phyloP scores from a whole-genome alignment of 2,797 vertebrate species.

The Lagorchestes hirsutus region DNA sequence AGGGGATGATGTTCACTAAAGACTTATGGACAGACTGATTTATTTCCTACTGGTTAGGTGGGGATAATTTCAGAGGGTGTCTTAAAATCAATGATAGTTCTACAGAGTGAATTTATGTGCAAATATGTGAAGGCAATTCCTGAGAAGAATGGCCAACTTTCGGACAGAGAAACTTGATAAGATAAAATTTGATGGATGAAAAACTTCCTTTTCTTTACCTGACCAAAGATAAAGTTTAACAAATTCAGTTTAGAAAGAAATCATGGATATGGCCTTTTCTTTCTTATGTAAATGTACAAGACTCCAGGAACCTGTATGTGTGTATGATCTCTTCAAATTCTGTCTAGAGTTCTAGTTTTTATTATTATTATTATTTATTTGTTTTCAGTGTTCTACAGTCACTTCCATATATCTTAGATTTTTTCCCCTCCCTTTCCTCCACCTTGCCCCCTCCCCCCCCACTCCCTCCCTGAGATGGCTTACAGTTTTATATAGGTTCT shows the following conservation, averaged over 20 bases:
- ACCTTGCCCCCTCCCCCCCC: too few species aligned
- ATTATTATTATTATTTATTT: too few species aligned
- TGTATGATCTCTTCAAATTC: slow-evolving; percentile 52
- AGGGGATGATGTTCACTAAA: neutral
- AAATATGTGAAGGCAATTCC: slow-evolving; percentile 69
- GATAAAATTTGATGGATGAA: slow-evolving; percentile 68
- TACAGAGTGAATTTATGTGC: slow-evolving; percentile 61
- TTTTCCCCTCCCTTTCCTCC: too few species aligned
- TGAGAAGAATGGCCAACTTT: slow-evolving; percentile 56
- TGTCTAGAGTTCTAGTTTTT: slow-evolving; percentile 40
- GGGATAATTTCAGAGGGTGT: neutral
- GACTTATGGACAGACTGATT: neutral
- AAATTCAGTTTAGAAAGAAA: slow-evolving; percentile 44
- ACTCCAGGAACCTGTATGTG: slow-evolving; percentile 56
- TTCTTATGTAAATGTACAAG: slow-evolving; percentile 59
- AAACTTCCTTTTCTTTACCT: slow-evolving; percentile 55
- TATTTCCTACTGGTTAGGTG: neutral
- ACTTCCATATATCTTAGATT: too few species aligned
- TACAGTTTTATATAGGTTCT: too few species aligned
- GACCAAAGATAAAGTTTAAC: slow-evolving; percentile 61
- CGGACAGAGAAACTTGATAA: slow-evolving; percentile 53
- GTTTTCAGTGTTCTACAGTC: too few species aligned
- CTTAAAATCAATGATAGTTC: neutral
- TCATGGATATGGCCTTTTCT: slow-evolving; percentile 44
- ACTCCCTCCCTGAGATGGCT: too few species aligned